Evolutionary conservation across 2,797 vertebrate genomes (phyloP), one percentile per base, ranked within the genome.

Genomic region (Echiichthys vipera): DNA sequence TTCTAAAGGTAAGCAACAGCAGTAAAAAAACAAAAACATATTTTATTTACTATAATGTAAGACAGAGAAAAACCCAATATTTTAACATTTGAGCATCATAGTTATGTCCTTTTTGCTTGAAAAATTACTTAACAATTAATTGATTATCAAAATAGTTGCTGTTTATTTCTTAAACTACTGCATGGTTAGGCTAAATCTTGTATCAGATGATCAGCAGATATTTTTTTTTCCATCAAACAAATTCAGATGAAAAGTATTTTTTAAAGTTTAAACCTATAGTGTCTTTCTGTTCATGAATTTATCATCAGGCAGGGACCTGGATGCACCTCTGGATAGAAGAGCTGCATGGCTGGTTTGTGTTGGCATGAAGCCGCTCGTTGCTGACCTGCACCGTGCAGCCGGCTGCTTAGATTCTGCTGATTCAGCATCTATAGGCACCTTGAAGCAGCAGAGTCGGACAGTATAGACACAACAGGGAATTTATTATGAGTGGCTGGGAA

Each of bases 331-430:
- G 29, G 36, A 46, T 53, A 27, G 50, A 22, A 25, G 24, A 43
- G 13, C 42, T n/a, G 47, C 37, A 67, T 14, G 49, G 14, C 13
- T 10, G 55, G 29, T 47, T 18, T 14, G 29, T 32, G 45, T 53
- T 57, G 59, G 42, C 61, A 17, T 45, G 62, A 55, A 39, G 66
- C 55, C 1, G 37, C 43, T 42, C 43, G 30, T 67, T 71, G 72
- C 64, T 74, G 65, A 61, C 39, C 63, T 70, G 47, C 69, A 51
- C 24, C 14, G 53, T 45, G n/a, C 37, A 37, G 30, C 50, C 45
- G 57, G 68, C 76, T 57, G 62, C 12, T 61, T 7, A 12, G 20
- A 80, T 71, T 80, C 51, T 81, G 80, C 84, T 87, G 84, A 85
- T 68, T 87, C 81, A 80, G 82, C 51, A 43, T 56, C 68, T 71